These are phyloP conservation scores for Epizoanthus ramosus DNA, from an alignment of 92 coral and sea anemone species.

Conservation along the genomic window DNA sequence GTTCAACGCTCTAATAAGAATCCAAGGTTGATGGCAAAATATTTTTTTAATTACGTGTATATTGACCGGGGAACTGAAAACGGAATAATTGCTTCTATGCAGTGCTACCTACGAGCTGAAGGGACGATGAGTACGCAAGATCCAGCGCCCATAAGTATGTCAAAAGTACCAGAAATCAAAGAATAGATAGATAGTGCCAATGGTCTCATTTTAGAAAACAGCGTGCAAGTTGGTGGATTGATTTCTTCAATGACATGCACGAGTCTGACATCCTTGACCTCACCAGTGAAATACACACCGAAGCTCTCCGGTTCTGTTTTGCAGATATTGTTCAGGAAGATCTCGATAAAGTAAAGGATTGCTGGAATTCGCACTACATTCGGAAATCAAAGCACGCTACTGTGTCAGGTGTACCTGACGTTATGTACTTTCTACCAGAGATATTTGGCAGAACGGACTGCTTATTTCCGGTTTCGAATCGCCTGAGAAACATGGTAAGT, in stretches of 20 bases:
- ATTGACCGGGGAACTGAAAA: conserved; percentile 76
- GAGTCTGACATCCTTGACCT: conserved; percentile 64
- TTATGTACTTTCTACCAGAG: conserved; percentile 71
- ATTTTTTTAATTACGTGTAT: conserved; percentile 54
- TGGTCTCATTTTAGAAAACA: conserved; percentile 67
- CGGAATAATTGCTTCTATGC: conserved; percentile 66
- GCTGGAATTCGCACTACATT: conserved; percentile 70
- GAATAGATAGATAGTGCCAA: conserved; percentile 69
- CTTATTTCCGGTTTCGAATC: conserved; percentile 49
- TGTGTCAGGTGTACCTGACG: conserved; percentile 66
- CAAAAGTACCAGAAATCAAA: conserved; percentile 64
- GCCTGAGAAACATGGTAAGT: conserved; percentile 58
- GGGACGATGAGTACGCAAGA: conserved; percentile 68
- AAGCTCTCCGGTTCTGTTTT: conserved; percentile 74
- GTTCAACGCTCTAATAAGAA: conserved; percentile 76
- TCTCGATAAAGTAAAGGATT: conserved; percentile 65
- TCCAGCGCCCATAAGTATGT: conserved; percentile 63
- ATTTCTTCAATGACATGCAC: conserved; percentile 61
- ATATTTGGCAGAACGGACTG: conserved; percentile 56
- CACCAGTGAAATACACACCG: conserved; percentile 62
- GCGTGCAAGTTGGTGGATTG: conserved; percentile 73
- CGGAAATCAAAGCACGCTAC: conserved; percentile 69
- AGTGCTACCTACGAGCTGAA: conserved; percentile 65
- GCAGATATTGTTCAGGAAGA: conserved; percentile 64
- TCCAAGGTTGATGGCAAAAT: conserved; percentile 54